Conservation (phyloP, 2,888 invertebrate species). For the Linhomoeus sp. region DNA sequence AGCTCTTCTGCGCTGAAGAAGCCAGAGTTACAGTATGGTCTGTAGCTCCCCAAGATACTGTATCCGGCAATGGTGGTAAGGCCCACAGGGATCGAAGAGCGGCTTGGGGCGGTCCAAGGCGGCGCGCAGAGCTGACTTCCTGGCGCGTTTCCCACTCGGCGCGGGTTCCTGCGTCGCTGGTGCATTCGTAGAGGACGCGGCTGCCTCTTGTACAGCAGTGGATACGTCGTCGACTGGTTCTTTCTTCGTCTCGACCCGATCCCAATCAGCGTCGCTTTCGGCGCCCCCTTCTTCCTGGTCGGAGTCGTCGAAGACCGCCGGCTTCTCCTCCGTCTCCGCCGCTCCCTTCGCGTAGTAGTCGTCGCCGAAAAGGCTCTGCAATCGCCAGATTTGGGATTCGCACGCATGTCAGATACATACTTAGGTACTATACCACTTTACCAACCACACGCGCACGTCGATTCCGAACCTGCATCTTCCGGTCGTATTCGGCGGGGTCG, state of each 20-base stretch:
- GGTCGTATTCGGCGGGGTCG: constrained; percentile 22
- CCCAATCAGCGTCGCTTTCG: background rate
- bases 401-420: background rate
- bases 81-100: constrained; percentile 55
- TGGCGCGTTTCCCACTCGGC: constrained; percentile 9
- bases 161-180: too few relatives aligned
- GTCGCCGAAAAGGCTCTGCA: constrained; percentile 54
- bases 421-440: background rate
- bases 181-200: too few relatives aligned
- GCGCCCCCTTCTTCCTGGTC: constrained; percentile 6
- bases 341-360: constrained; percentile 57
- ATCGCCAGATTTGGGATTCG: background rate
- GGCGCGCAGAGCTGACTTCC: constrained; percentile 50
- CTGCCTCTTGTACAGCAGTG: too few relatives aligned
- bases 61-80: too few relatives aligned
- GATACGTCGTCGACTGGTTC: too few relatives aligned
- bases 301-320: constrained; percentile 45
- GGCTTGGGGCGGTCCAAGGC: constrained; percentile 57
- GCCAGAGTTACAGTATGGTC: constrained; percentile 10
- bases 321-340: constrained; percentile 44
- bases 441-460: background rate
- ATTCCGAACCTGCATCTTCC: constrained; percentile 14
- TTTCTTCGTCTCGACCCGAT: background rate
- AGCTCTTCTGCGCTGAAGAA: constrained; percentile 40
- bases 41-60: constrained; percentile 8